A percentile compares a stretch with the other conserved stretches of the same genome.
These are phyloP conservation scores for Drosophila mettleri DNA, from an alignment of 2,888 invertebrate species.

Conservation along the genomic window DNA sequence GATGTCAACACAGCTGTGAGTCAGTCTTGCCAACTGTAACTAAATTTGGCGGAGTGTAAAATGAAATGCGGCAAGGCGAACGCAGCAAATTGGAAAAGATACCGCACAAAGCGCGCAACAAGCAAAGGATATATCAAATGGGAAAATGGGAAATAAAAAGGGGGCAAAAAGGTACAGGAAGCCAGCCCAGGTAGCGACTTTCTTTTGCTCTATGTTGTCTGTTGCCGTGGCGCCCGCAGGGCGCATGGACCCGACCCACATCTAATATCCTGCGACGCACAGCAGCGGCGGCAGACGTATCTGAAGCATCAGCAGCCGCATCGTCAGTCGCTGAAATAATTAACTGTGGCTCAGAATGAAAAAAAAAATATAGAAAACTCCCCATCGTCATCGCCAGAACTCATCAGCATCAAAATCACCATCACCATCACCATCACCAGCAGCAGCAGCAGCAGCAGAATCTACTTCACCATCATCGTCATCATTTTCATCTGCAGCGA, in stretches of 20 bases:
- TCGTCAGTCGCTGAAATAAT: conserved; percentile 67
- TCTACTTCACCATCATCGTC: conserved; percentile 19
- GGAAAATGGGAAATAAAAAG: conserved; percentile 6
- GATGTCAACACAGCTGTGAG: not conserved
- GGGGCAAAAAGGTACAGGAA: conserved; percentile 12
- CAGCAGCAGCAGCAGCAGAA: conserved; percentile 43
- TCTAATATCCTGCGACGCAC: conserved; percentile 69
- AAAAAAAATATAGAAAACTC: too few relatives aligned
- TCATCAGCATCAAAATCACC: conserved; percentile 21
- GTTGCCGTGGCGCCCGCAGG: conserved; percentile 28
- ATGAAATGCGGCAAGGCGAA: conserved; percentile 31
- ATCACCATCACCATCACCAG: conserved; percentile 27
- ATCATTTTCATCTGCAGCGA: conserved; percentile 49
- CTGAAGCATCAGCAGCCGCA: conserved; percentile 30
- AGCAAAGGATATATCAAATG: conserved; percentile 14
- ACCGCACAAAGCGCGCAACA: conserved; percentile 40
- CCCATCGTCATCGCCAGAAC: conserved; percentile 20
- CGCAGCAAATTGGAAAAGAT: conserved; percentile 61
- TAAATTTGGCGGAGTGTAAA: conserved; percentile 12
- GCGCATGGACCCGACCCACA: conserved; percentile 26
- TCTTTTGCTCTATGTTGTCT: conserved; percentile 1
- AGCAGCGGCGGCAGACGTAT: conserved; percentile 25
- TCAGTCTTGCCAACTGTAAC: not conserved
- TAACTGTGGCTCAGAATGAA: conserved; percentile 63
- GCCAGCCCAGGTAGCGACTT: conserved; percentile 43